Conservation (phyloP, 1,140 invertebrate genomes). For the Tyrophagus putrescentiae region DNA sequence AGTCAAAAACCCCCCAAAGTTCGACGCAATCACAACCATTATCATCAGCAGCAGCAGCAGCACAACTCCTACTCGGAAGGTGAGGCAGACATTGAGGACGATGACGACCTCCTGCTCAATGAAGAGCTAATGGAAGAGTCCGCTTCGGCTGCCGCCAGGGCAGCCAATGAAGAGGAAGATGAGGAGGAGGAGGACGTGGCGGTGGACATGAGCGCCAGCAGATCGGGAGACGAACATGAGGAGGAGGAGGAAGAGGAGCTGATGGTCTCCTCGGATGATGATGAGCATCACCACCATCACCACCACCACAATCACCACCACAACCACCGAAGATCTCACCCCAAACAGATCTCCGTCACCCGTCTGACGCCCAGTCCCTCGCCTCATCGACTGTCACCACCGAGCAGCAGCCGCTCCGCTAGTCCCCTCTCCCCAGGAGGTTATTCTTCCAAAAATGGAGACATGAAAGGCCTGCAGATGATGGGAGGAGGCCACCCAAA, state of each 20-base stretch:
- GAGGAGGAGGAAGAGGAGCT: too few species aligned
- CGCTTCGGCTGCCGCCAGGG: not conserved
- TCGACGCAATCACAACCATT: too few species aligned
- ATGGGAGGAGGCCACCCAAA: too few species aligned
- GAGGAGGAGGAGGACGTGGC: slow-evolving; percentile 12
- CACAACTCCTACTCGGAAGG: slow-evolving; percentile 11
- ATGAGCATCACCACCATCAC: too few species aligned
- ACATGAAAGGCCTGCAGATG: too few species aligned
- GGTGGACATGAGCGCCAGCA: slow-evolving; percentile 5
- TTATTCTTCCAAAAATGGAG: too few species aligned
- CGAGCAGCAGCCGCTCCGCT: not conserved
- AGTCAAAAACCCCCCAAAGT: not conserved
- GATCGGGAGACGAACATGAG: not conserved
- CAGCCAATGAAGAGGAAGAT: not conserved
- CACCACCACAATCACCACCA: too few species aligned
- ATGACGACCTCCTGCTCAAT: too few species aligned
- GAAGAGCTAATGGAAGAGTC: slow-evolving; percentile 13
- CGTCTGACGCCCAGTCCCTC: slow-evolving; percentile 5
- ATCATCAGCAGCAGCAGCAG: not conserved
- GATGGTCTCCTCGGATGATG: too few species aligned
- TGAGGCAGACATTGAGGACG: slow-evolving; percentile 12
- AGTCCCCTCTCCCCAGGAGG: slow-evolving; percentile 8
- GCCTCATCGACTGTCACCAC: not conserved
- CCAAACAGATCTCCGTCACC: not conserved
- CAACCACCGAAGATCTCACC: too few species aligned